phyloP scores from a whole-genome alignment of 2,797 vertebrate genomes.

The Tenualosa ilisha region DNA sequence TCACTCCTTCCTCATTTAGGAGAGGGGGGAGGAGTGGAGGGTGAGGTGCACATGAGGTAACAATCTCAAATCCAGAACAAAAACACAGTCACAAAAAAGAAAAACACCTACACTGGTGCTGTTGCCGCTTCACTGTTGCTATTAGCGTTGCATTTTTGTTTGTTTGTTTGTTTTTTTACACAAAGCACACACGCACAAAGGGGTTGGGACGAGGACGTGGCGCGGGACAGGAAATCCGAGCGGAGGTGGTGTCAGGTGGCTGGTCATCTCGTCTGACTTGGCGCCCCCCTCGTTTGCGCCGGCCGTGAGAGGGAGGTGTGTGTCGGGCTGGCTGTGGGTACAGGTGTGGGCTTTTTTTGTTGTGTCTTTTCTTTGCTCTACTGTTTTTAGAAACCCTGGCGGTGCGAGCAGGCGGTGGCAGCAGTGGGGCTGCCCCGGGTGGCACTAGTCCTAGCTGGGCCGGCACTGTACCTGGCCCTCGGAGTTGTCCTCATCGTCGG shows the following conservation, averaged over 20 bases:
- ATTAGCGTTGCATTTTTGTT: background rate
- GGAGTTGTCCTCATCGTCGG: slow-evolving; percentile 93
- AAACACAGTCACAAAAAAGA: background rate
- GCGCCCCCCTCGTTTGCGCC: background rate
- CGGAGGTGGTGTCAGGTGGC: background rate
- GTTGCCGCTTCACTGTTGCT: background rate
- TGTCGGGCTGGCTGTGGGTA: background rate
- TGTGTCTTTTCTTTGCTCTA: background rate
- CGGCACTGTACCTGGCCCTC: slow-evolving; percentile 98
- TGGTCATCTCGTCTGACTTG: background rate
- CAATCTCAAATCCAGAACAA: background rate
- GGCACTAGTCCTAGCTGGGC: slow-evolving; percentile 83
- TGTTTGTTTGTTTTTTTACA: slow-evolving; percentile 4
- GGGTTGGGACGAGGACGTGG: background rate
- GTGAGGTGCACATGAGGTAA: background rate
- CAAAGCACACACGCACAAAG: background rate
- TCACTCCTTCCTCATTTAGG: background rate
- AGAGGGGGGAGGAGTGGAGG: background rate
- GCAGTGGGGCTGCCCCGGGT: background rate
- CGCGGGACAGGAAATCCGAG: background rate
- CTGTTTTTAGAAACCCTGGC: background rate
- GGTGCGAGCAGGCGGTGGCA: background rate
- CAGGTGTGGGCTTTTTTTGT: background rate
- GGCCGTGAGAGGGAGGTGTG: background rate
- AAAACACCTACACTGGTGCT: background rate